A percentile compares a stretch with the other conserved stretches of the same genome.
Evolutionary conservation across 2,888 invertebrate genomes (phyloP).

Genomic region (Antheraea yamamai): DNA sequence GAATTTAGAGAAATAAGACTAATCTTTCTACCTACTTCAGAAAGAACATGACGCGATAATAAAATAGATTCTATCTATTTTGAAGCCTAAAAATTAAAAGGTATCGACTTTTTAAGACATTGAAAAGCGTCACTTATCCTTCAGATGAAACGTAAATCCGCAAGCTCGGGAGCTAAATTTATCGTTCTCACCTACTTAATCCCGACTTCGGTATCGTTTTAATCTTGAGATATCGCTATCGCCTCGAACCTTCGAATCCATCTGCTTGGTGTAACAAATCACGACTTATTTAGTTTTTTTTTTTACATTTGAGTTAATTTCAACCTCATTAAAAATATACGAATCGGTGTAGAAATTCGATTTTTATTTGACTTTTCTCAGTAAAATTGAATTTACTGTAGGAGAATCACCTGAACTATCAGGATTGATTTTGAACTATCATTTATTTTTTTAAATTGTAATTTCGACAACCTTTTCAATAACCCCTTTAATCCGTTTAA

Average conservation of each 20-base stretch:
- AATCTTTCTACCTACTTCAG: background rate
- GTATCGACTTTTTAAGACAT: background rate
- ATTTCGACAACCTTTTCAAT: no score
- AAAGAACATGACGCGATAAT: background rate
- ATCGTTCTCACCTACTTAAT: constrained; percentile 24
- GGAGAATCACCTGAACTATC: no score
- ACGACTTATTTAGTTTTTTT: background rate
- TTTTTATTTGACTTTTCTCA: no score
- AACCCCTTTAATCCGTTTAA: no score
- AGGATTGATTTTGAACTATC: no score
- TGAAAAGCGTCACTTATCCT: constrained; percentile 2
- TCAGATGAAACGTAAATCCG: constrained; percentile 13
- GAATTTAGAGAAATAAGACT: no score
- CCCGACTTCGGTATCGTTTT: constrained; percentile 26
- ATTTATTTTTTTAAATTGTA: no score
- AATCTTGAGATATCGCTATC: constrained; percentile 29
- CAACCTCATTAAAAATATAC: background rate
- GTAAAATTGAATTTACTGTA: no score
- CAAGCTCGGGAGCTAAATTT: constrained; percentile 18
- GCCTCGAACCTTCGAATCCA: background rate
- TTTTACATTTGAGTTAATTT: background rate
- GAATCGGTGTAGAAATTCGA: background rate
- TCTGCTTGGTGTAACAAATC: constrained; percentile 5
- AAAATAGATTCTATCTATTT: background rate
- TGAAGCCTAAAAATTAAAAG: background rate